Evolutionary conservation across 2,888 invertebrate genomes (phyloP).

Genomic region (Hoplodrina blanda): DNA sequence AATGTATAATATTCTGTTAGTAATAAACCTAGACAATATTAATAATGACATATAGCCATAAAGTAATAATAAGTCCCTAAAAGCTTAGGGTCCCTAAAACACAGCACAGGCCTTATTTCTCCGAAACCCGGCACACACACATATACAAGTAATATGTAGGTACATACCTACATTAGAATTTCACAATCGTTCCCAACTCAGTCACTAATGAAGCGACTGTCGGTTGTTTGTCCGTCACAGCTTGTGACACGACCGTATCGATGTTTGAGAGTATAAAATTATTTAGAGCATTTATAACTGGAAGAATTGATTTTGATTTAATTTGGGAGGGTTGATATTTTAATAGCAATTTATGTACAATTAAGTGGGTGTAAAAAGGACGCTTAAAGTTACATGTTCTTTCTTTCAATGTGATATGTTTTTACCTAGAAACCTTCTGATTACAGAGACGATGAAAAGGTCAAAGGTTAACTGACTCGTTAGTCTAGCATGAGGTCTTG

Average conservation of each 20-base stretch:
- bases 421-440: no score
- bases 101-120: background rate
- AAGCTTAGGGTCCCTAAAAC: background rate
- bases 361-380: no score
- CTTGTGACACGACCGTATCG: constrained; percentile 14
- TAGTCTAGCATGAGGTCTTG: no score
- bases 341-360: background rate
- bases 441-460: no score
- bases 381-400: no score
- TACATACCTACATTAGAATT: constrained; percentile 16
- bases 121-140: background rate
- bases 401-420: no score
- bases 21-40: background rate
- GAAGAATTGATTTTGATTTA: background rate
- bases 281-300: background rate
- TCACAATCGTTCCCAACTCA: constrained; percentile 26
- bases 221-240: constrained; percentile 17
- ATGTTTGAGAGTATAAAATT: background rate
- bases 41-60: background rate
- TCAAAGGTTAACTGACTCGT: no score
- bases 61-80: constrained; percentile 4
- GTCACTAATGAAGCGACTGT: constrained; percentile 38
- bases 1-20: background rate
- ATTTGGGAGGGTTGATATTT: background rate
- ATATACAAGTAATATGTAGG: constrained; percentile 19